phyloP scores from a whole-genome alignment of 2,797 vertebrate genomes.

The Cossypha heuglini region DNA sequence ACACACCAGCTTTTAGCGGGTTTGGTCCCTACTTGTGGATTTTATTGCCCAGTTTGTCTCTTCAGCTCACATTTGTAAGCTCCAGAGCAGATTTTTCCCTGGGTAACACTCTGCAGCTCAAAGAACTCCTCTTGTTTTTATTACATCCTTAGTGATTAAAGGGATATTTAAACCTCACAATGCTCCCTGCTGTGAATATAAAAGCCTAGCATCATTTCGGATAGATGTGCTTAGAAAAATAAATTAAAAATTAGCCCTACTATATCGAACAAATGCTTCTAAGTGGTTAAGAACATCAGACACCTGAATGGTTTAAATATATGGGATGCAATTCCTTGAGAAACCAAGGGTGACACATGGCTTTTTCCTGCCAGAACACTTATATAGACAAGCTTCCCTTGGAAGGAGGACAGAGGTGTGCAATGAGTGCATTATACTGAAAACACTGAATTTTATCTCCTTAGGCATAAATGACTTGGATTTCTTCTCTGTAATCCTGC shows the following conservation, averaged over 20 bases:
- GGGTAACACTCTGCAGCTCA: constrained; percentile 68
- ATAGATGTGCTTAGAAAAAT: constrained; percentile 60
- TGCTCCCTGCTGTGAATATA: constrained; percentile 67
- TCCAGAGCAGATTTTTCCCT: constrained; percentile 66
- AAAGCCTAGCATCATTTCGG: constrained; percentile 53
- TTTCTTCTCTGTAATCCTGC: not conserved
- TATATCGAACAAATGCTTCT: constrained; percentile 35
- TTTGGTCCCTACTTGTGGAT: constrained; percentile 59
- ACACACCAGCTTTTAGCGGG: constrained; percentile 47
- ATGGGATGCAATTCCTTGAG: not conserved
- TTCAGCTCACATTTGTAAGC: constrained; percentile 65
- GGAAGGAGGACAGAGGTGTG: not conserved
- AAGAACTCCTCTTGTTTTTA: constrained; percentile 66
- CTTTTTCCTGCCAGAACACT: not conserved
- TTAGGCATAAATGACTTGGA: not conserved
- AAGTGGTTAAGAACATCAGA: constrained; percentile 25
- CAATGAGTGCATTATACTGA: not conserved
- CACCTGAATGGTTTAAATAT: not conserved
- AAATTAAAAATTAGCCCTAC: constrained; percentile 55
- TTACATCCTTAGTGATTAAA: constrained; percentile 73
- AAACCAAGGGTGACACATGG: not conserved
- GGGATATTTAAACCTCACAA: constrained; percentile 63
- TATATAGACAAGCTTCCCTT: not conserved
- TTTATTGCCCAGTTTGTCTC: constrained; percentile 73
- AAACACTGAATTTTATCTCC: not conserved